phyloP scores from a whole-genome alignment of 1,140 invertebrate species.

The Bactericera cockerelli region DNA sequence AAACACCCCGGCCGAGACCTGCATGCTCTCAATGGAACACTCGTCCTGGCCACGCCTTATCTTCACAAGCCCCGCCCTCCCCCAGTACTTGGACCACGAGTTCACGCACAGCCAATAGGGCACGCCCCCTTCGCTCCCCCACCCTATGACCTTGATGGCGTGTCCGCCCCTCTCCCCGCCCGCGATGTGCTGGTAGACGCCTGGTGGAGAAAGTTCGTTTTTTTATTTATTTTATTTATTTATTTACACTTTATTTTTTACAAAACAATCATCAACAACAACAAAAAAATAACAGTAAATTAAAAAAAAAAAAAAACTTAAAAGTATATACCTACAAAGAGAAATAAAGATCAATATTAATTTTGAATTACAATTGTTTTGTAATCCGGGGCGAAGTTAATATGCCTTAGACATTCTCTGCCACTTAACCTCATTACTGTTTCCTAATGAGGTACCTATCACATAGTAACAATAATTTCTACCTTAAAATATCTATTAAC shows the following conservation, averaged over 20 bases:
- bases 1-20: slow-evolving; percentile 54
- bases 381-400: no score
- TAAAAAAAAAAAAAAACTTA: background rate
- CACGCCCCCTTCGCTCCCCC: slow-evolving; percentile 29
- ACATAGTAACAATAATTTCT: background rate
- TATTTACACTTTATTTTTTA: no score
- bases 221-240: background rate
- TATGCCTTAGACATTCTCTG: no score
- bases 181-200: slow-evolving; percentile 48
- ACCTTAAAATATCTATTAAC: background rate
- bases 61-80: slow-evolving; percentile 35
- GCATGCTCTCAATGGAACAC: slow-evolving; percentile 43
- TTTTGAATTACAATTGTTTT: no score
- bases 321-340: no score
- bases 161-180: slow-evolving; percentile 62
- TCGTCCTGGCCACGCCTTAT: slow-evolving; percentile 38
- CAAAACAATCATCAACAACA: no score
- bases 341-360: no score
- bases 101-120: slow-evolving; percentile 34
- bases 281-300: background rate
- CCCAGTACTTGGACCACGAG: slow-evolving; percentile 40
- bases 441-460: background rate
- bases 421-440: background rate
- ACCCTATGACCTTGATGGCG: slow-evolving; percentile 74
- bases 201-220: background rate